These are phyloP conservation scores for Bombus haemorrhoidalis DNA, from an alignment of 1,140 invertebrate species.

Conservation along the genomic window DNA sequence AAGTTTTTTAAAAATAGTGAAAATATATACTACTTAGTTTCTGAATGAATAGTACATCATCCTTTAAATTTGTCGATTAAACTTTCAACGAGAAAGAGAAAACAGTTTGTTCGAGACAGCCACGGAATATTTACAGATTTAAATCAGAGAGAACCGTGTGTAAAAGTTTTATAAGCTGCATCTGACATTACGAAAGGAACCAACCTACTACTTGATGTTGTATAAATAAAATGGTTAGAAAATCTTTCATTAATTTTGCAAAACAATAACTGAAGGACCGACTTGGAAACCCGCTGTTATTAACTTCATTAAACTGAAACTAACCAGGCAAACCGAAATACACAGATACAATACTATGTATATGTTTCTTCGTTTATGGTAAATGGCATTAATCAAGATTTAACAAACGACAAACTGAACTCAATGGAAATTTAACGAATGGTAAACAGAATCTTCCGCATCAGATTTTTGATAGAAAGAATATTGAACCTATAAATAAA, in stretches of 20 bases:
- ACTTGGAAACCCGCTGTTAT: background rate
- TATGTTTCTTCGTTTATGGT: background rate
- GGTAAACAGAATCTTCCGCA: background rate
- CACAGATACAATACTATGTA: background rate
- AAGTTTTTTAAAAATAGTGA: background rate
- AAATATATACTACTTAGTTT: background rate
- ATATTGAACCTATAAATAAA: no score
- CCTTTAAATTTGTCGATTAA: background rate
- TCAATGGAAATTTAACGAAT: background rate
- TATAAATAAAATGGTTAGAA: background rate
- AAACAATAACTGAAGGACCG: background rate
- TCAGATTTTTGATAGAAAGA: background rate
- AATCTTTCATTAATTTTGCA: background rate
- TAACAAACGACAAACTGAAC: background rate
- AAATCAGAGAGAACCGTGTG: background rate
- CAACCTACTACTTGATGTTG: no score
- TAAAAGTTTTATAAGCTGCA: background rate
- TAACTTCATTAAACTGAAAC: background rate
- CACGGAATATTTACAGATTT: conserved; percentile 1
- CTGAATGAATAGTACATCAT: background rate
- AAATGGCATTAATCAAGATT: background rate
- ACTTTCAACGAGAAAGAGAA: background rate
- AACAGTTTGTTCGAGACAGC: background rate
- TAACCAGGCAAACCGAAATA: background rate
- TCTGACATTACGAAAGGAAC: background rate